Conservation (phyloP, 2,797 vertebrate genomes). For the Rhinatrema bivittatum region DNA sequence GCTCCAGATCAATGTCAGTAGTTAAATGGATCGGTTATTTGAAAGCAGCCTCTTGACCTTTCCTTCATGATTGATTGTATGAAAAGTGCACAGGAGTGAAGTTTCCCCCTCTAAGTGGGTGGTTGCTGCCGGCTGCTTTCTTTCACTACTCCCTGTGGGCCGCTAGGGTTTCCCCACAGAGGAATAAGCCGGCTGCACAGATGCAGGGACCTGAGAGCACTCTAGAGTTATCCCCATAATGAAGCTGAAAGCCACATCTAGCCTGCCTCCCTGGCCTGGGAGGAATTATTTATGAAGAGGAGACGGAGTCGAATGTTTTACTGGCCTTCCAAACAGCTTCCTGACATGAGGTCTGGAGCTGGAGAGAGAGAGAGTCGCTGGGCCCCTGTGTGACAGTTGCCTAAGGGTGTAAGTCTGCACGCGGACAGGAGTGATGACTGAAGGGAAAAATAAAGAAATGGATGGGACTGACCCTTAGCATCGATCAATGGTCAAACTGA, state of each 20-base stretch:
- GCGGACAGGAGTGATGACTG: background rate
- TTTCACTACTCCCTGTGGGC: slow-evolving; percentile 30
- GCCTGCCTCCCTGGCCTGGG: slow-evolving; percentile 24
- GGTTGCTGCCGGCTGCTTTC: slow-evolving; percentile 32
- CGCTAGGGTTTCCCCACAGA: slow-evolving; percentile 43
- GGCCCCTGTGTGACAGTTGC: slow-evolving; percentile 17
- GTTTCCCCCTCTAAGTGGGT: slow-evolving; percentile 43
- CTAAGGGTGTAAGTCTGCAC: slow-evolving; percentile 8
- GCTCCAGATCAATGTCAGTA: slow-evolving; percentile 47
- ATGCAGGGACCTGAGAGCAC: slow-evolving; percentile 25
- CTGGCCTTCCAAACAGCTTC: slow-evolving; percentile 40
- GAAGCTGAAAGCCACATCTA: slow-evolving; percentile 37
- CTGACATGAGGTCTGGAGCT: slow-evolving; percentile 26
- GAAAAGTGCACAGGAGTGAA: slow-evolving; percentile 36
- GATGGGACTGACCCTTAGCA: slow-evolving; percentile 4
- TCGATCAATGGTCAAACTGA: too few species aligned
- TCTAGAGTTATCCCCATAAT: slow-evolving; percentile 42
- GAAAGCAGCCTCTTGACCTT: slow-evolving; percentile 57
- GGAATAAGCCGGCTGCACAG: slow-evolving; percentile 31
- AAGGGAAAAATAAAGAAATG: slow-evolving; percentile 3
- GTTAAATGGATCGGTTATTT: slow-evolving; percentile 56
- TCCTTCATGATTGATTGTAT: slow-evolving; percentile 44
- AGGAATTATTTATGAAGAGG: slow-evolving; percentile 56
- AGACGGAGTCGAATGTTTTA: slow-evolving; percentile 33
- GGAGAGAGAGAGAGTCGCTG: slow-evolving; percentile 22